Base-by-base conservation (phyloP, 2,888 invertebrate genomes). In the Drosophila affinis region DNA sequence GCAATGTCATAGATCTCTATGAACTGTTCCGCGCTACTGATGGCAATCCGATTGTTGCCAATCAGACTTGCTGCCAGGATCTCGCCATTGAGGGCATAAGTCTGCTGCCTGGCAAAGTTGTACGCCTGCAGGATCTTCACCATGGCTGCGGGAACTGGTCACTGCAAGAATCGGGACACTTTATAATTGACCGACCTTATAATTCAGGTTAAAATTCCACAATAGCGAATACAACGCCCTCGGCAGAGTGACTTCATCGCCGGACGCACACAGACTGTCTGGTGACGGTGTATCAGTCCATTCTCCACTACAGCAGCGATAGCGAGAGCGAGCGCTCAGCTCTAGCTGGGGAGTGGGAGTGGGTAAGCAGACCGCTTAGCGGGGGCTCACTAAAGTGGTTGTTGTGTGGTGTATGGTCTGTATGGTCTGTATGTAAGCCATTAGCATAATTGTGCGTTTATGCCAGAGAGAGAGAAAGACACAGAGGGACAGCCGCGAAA, bases 121-220 rank as follows among this genome's bases (percentile, higher is more conserved):
- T 92, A 92, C 12, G 92, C 91, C 79, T 92, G 91, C 44, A 92
- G 79, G 48, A 92, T 91, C 82, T 91, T 91, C 47, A 92, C 92
- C 92, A 92, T 92, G 73, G 68, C 45, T 46, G 58, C 53, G 14
- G 14, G 39, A n/a, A 7, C 39, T 39, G 39, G 14, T 56, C 58
- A 46, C 82, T 83, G 63, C 44, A 56, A 71, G 27, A 53, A 39
- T 39, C n/a, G n/a, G n/a, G 14, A 39, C 51, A 12, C 9, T 21
- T 21, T 21, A 21, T 21, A 21, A 21, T 21, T 21, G 21, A 21
- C 21, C 21, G 3, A 17, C 18, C 3, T n/a, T 29, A 55, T n/a
- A 55, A 55, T 62, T 64, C 24, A 24, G 24, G 24, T 5, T 53
- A 14, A 58, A 60, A 55, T 44, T 44, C 58, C 34, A 48, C n/a